phyloP scores from a whole-genome alignment of 2,888 invertebrate species.

The Disparrhopalites patrizii region DNA sequence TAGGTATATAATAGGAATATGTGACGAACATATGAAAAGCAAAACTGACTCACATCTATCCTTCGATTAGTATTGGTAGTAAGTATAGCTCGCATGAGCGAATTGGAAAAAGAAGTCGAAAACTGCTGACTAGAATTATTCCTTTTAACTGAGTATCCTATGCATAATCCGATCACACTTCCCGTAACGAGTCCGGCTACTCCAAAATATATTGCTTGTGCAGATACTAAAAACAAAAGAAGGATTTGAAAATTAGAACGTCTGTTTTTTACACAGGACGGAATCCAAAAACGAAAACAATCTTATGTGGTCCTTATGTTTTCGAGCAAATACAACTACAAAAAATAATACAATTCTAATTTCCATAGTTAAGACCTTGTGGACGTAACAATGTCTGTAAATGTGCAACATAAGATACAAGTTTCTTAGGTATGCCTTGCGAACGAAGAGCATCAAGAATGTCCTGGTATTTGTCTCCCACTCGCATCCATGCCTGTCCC shows the following conservation, averaged over 20 bases:
- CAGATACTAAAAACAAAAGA: constrained; percentile 45
- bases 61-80: constrained; percentile 51
- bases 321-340: constrained; percentile 38
- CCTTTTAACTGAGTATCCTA: constrained; percentile 49
- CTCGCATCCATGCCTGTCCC: constrained; percentile 18
- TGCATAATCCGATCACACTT: constrained; percentile 51
- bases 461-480: constrained; percentile 31
- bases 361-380: constrained; percentile 29
- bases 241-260: neutral
- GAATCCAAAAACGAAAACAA: neutral
- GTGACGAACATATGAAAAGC: neutral
- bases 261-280: neutral
- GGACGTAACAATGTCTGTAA: constrained; percentile 30
- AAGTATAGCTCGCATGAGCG: constrained; percentile 53
- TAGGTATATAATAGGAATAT: no score
- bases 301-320: neutral
- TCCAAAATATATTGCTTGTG: constrained; percentile 50
- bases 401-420: constrained; percentile 27
- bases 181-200: constrained; percentile 52
- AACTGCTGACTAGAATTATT: constrained; percentile 40
- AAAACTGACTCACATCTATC: constrained; percentile 50
- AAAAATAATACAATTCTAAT: neutral
- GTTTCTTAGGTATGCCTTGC: constrained; percentile 31
- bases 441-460: constrained; percentile 31
- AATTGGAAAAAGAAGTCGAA: constrained; percentile 41